Percentiles rank a stretch among this genome's conserved stretches.
phyloP scores from a whole-genome alignment of 2,113 vertebrate species.

The Rissa tridactyla region DNA sequence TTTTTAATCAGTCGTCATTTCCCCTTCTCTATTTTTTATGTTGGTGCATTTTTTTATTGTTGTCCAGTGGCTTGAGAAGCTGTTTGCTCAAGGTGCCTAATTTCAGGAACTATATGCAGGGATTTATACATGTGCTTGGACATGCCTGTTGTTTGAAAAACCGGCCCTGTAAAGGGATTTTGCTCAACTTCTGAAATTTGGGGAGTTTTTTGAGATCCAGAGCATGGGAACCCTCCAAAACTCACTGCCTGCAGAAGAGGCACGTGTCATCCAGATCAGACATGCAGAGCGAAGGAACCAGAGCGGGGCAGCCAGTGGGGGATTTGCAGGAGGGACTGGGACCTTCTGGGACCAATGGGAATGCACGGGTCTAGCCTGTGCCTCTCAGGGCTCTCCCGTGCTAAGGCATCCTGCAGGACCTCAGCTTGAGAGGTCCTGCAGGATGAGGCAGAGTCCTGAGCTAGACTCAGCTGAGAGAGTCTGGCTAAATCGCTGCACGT shows the following conservation, averaged over 20 bases:
- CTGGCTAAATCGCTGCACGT: background rate
- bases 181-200: background rate
- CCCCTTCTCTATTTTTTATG: background rate
- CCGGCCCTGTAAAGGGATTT: background rate
- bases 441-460: too few relatives aligned
- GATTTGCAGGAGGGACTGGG: background rate
- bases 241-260: background rate
- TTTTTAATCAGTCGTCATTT: background rate
- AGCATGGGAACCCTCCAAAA: background rate
- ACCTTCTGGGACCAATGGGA: background rate
- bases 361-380: fast-evolving
- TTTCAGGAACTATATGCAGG: background rate
- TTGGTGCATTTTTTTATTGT: background rate
- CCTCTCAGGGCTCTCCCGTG: background rate
- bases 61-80: background rate
- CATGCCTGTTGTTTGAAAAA: background rate
- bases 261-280: background rate
- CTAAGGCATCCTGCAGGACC: background rate
- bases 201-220: background rate
- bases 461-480: background rate
- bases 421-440: background rate
- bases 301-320: background rate
- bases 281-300: background rate
- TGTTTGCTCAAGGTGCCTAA: background rate
- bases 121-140: background rate